Conservation (phyloP, 2,797 vertebrate genomes). For the Decapterus maruadsi region DNA sequence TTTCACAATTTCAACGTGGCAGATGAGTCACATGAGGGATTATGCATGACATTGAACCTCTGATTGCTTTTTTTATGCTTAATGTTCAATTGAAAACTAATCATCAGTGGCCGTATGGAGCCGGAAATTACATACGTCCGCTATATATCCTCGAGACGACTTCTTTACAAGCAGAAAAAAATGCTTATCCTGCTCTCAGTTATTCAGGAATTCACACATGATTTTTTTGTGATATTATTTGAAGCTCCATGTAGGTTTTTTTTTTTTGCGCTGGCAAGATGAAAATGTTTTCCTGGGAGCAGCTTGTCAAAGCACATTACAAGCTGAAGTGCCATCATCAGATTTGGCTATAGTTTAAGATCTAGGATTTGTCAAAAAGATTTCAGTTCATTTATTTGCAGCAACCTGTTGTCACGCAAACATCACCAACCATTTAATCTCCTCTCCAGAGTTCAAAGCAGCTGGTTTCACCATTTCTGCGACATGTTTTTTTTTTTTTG, state of each 20-base stretch:
- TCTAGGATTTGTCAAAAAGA: slow-evolving; percentile 76
- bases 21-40: slow-evolving; percentile 26
- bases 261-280: slow-evolving; percentile 39
- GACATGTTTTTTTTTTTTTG: not conserved
- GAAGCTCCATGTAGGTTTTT: slow-evolving; percentile 34
- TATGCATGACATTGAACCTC: slow-evolving; percentile 6
- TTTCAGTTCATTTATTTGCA: slow-evolving; percentile 73
- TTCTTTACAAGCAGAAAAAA: slow-evolving; percentile 11
- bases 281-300: slow-evolving; percentile 55
- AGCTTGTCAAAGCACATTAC: slow-evolving; percentile 82
- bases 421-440: not conserved
- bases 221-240: not conserved
- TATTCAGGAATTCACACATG: not conserved
- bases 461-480: not conserved
- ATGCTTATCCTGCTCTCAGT: slow-evolving; percentile 4
- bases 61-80: slow-evolving; percentile 48
- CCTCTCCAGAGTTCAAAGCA: slow-evolving; percentile 3
- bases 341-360: slow-evolving; percentile 66
- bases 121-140: slow-evolving; percentile 26
- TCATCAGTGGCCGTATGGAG: slow-evolving; percentile 10
- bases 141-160: slow-evolving; percentile 5
- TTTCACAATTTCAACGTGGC: slow-evolving; percentile 16
- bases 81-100: slow-evolving; percentile 36
- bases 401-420: slow-evolving; percentile 48
- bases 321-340: slow-evolving; percentile 69